These are phyloP conservation scores for Oxyteleia sp. DNA, from an alignment of 2,888 invertebrate species.

Conservation along the genomic window DNA sequence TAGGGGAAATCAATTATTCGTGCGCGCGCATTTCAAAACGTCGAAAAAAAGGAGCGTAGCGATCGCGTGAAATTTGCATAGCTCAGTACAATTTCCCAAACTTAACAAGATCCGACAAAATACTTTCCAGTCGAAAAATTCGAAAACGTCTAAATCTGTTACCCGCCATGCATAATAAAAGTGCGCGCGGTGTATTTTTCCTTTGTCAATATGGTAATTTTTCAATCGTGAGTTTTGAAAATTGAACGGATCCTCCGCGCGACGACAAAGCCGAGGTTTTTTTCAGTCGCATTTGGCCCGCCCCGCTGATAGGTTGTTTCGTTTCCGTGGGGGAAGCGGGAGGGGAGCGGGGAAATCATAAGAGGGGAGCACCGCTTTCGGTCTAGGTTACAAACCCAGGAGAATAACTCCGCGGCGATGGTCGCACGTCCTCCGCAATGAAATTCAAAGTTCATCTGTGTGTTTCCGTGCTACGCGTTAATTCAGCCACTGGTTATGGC, in stretches of 20 bases:
- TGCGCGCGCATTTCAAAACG: neutral
- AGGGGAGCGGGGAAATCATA: constrained; percentile 24
- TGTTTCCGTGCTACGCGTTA: constrained; percentile 68
- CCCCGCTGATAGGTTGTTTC: constrained; percentile 21
- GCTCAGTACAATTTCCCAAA: constrained; percentile 18
- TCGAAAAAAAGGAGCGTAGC: neutral
- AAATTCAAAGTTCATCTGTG: constrained; percentile 75
- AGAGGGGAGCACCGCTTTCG: constrained; percentile 39
- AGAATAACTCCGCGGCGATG: constrained; percentile 70
- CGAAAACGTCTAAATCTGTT: constrained; percentile 51
- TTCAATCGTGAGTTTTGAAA: constrained; percentile 39
- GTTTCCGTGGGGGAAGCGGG: neutral
- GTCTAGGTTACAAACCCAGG: constrained; percentile 67
- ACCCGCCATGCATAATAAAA: constrained; percentile 44
- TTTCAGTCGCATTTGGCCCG: neutral
- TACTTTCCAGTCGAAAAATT: constrained; percentile 52
- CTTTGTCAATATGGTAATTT: constrained; percentile 56
- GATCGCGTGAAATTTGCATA: constrained; percentile 33
- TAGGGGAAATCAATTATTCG: constrained; percentile 22
- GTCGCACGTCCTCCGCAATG: constrained; percentile 72
- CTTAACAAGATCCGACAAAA: constrained; percentile 32
- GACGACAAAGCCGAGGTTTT: constrained; percentile 14
- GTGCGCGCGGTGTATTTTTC: neutral
- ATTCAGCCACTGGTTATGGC: constrained; percentile 72
- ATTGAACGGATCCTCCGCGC: constrained; percentile 17